Percentiles rank a stretch among this genome's conserved stretches.
phyloP scores from a whole-genome alignment of 2,113 vertebrate species.

The Gorsachius goisagi region DNA sequence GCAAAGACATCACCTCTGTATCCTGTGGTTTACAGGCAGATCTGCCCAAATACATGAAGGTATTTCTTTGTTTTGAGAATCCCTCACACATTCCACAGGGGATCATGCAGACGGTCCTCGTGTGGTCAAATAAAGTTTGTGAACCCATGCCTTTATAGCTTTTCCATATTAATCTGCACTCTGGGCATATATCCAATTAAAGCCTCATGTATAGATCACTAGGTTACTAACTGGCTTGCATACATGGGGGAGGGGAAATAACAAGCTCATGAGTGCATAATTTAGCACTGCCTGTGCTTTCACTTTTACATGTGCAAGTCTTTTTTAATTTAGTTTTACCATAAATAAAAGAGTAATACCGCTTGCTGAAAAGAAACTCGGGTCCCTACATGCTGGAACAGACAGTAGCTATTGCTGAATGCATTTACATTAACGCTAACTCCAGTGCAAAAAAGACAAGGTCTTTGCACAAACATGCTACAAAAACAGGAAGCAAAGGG shows the following conservation, averaged over 20 bases:
- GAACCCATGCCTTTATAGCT: conserved; percentile 53
- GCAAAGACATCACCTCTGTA: not conserved
- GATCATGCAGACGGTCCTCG: not conserved
- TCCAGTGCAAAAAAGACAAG: not conserved
- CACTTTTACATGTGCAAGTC: conserved; percentile 8
- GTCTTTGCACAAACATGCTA: not conserved
- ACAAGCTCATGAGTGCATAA: conserved; percentile 30
- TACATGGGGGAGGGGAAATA: conserved; percentile 18
- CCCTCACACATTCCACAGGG: conserved; percentile 23
- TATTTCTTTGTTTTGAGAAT: conserved; percentile 42
- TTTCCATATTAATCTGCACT: conserved; percentile 58
- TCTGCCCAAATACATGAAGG: not conserved
- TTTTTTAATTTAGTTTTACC: conserved; percentile 1
- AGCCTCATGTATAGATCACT: conserved; percentile 60
- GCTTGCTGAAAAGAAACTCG: not conserved
- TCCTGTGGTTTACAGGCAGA: not conserved
- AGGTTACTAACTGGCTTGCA: conserved; percentile 32
- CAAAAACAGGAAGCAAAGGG: conserved; percentile 61
- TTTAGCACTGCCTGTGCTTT: conserved; percentile 38
- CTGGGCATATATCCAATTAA: conserved; percentile 57
- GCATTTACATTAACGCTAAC: not conserved
- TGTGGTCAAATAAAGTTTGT: conserved; percentile 60
- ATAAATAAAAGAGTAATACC: not conserved
- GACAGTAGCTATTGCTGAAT: not conserved
- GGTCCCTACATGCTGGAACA: not conserved